These are phyloP conservation scores for Laodelphax striatellus DNA, from an alignment of 1,140 invertebrate species.

Conservation along the genomic window DNA sequence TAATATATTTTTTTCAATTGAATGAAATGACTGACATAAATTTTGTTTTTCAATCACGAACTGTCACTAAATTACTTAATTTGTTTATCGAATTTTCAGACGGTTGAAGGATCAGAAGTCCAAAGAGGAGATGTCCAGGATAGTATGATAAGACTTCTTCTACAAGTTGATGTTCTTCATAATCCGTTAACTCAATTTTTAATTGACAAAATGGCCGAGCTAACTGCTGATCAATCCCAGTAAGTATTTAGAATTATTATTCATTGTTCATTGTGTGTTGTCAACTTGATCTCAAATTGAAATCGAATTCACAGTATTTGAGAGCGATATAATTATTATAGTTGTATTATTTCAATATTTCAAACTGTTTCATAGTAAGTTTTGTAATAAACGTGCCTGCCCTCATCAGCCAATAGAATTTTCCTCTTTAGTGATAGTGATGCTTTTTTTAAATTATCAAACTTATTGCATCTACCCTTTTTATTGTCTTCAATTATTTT, in stretches of 20 bases:
- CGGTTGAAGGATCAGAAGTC: constrained; percentile 4
- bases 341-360: too few species aligned
- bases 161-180: constrained; percentile 19
- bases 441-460: neutral
- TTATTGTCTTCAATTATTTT: neutral
- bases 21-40: too few species aligned
- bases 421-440: too few species aligned
- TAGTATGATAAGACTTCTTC: constrained; percentile 16
- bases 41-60: neutral
- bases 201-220: constrained; percentile 19
- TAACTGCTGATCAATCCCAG: constrained; percentile 12
- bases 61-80: neutral
- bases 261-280: too few species aligned
- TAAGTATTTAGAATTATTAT: neutral
- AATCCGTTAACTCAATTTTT: constrained; percentile 15
- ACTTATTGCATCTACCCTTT: neutral
- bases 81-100: neutral
- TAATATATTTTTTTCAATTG: too few species aligned
- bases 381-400: too few species aligned
- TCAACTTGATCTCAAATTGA: too few species aligned
- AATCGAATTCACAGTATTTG: too few species aligned
- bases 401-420: too few species aligned
- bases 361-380: too few species aligned
- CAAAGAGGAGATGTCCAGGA: constrained; percentile 11
- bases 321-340: too few species aligned